These are phyloP conservation scores for Tachuris rubrigastra DNA, from an alignment of 2,113 vertebrate species.

Conservation along the genomic window DNA sequence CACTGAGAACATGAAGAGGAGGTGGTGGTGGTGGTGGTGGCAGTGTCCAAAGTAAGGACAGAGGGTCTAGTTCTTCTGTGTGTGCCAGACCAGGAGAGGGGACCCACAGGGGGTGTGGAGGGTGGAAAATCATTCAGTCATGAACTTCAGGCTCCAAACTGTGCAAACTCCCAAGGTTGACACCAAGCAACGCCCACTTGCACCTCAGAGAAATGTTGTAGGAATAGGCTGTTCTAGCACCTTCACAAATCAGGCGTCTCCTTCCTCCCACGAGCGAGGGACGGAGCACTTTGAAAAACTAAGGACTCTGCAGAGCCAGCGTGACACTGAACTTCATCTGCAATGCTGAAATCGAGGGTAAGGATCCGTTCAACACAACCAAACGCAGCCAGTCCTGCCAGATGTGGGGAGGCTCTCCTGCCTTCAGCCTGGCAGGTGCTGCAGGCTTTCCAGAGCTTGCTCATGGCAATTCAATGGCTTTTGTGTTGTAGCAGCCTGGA, in stretches of 20 bases:
- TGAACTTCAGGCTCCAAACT: not conserved
- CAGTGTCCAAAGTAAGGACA: not conserved
- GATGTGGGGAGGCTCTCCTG: not conserved
- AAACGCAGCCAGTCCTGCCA: not conserved
- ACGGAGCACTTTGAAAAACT: not conserved
- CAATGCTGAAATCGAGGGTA: not conserved
- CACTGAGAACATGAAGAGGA: not conserved
- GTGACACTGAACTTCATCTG: not conserved
- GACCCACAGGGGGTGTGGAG: not conserved
- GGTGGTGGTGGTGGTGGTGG: not conserved
- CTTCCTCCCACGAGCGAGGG: not conserved
- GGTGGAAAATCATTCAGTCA: not conserved
- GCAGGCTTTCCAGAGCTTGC: not conserved
- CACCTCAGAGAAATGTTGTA: not conserved
- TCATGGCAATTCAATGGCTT: conserved; percentile 84
- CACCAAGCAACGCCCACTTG: not conserved
- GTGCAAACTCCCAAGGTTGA: not conserved
- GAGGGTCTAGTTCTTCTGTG: not conserved
- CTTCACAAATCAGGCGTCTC: not conserved
- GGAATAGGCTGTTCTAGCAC: not conserved
- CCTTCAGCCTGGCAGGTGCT: not conserved
- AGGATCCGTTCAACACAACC: not conserved
- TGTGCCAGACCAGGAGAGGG: not conserved
- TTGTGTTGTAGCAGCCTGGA: conserved; percentile 82
- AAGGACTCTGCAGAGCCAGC: not conserved